phyloP scores from a whole-genome alignment of 2,797 vertebrate species.

The Gallinago stenura region DNA sequence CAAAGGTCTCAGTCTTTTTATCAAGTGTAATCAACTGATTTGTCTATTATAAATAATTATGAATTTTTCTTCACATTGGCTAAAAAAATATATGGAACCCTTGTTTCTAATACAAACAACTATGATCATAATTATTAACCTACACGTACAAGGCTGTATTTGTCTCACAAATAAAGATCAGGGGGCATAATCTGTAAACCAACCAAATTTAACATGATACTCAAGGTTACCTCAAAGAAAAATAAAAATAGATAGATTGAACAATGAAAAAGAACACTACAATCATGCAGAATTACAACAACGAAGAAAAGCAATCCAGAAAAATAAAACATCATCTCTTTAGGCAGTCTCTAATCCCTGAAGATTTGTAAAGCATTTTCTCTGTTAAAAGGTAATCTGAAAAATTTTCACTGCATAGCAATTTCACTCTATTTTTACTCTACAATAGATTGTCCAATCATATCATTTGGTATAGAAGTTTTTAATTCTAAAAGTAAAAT shows the following conservation, averaged over 20 bases:
- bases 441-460: not conserved
- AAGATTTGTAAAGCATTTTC: not conserved
- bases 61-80: not conserved
- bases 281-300: not conserved
- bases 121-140: not conserved
- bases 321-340: not conserved
- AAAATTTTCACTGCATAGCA: not conserved
- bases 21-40: not conserved
- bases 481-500: not conserved
- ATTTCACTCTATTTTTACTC: not conserved
- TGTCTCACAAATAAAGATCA: not conserved
- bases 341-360: not conserved
- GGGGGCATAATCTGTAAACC: not conserved
- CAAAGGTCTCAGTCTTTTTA: not conserved
- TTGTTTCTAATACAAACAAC: not conserved
- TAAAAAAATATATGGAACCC: not conserved
- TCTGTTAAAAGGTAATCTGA: not conserved
- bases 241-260: not conserved
- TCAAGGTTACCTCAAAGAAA: not conserved
- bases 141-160: rapidly evolving
- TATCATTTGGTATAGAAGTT: not conserved
- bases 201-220: not conserved
- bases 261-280: not conserved
- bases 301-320: not conserved
- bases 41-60: not conserved